phyloP scores from a whole-genome alignment of 2,113 vertebrate species.

The Uria lomvia region DNA sequence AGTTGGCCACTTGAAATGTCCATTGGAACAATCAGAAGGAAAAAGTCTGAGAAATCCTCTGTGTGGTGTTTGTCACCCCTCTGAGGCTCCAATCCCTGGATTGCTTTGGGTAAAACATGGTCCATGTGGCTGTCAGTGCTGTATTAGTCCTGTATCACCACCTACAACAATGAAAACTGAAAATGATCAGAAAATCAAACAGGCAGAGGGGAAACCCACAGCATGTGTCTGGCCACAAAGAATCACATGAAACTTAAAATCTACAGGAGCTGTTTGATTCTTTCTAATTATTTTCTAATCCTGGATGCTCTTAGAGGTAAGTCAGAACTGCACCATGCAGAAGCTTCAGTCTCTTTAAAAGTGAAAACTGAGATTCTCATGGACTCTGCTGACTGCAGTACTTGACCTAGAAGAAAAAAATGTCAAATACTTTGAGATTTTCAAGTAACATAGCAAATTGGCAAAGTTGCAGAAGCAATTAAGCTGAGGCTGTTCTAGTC shows the following conservation, averaged over 20 bases:
- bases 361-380: background rate
- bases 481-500: background rate
- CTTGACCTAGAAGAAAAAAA: background rate
- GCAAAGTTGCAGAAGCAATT: background rate
- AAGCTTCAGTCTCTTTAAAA: background rate
- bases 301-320: background rate
- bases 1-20: background rate
- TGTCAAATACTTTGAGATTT: background rate
- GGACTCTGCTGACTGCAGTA: background rate
- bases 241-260: background rate
- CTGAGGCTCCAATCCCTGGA: rapidly evolving
- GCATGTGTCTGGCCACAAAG: background rate
- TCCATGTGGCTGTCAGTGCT: background rate
- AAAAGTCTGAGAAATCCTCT: background rate
- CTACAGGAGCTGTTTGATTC: background rate
- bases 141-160: background rate
- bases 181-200: background rate
- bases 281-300: background rate
- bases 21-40: background rate
- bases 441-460: background rate
- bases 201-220: background rate
- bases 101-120: background rate
- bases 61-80: background rate
- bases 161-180: background rate
- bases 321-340: background rate